Base-by-base conservation (phyloP, 2,888 invertebrate genomes). In the Pseudeuparius sepicola region DNA sequence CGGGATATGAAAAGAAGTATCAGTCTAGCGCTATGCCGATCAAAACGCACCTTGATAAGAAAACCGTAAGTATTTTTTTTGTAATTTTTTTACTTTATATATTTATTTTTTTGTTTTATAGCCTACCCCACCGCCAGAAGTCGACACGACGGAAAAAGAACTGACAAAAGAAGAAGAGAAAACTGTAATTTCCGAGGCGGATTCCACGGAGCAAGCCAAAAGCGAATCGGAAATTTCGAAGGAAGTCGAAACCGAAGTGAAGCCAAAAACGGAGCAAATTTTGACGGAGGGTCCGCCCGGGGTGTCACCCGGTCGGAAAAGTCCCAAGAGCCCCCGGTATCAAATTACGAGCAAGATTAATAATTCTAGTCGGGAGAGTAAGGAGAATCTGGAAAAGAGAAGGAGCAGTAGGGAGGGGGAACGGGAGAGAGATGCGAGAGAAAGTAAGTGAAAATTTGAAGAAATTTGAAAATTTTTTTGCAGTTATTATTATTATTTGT, bases 1-100 rank as follows among this genome's bases (percentile, higher is more conserved):
- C 89, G 1, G 92, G 93, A 0, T 92, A 90, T 58, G 80, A 80
- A 24, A 74, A 74, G 45, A 61, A 20, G n/a, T n/a, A n/a, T n/a
- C n/a, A n/a, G n/a, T n/a, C n/a, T n/a, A n/a, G n/a, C n/a, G n/a
- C n/a, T n/a, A n/a, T n/a, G n/a, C n/a, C n/a, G n/a, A n/a, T n/a
- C n/a, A n/a, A n/a, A n/a, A n/a, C n/a, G n/a, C n/a, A n/a, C n/a
- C n/a, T n/a, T n/a, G n/a, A n/a, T n/a, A n/a, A n/a, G n/a, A n/a
- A n/a, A n/a, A n/a, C n/a, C n/a, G n/a, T n/a, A n/a, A n/a, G n/a
- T n/a, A n/a, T n/a, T n/a, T n/a, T n/a, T n/a, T n/a, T n/a, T n/a
- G n/a, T n/a, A n/a, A n/a, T n/a, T n/a, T n/a, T 25, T 25, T 25
- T 10, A 7, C 26, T 25, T 25, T 5, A 9, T 10, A 9, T 25